Evolutionary conservation across 2,888 invertebrate species (phyloP), one percentile per base, ranked within the genome.

Genomic region (Lithosia quadra): DNA sequence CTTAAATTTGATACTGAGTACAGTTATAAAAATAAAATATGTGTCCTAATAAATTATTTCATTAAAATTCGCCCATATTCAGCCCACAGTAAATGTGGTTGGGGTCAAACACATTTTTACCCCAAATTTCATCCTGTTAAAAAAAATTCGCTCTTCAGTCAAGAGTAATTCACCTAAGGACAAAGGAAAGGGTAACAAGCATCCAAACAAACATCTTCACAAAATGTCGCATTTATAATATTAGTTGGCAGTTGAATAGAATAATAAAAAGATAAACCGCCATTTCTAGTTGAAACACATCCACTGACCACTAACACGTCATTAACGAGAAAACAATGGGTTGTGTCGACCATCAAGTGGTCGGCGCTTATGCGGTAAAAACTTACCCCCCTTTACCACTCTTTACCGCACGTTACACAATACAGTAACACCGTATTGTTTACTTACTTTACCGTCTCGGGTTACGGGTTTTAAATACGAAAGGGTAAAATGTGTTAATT

Each of bases 321-420:
- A 77, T 80, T 80, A 87, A 84, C 78, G 81, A 83, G 81, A 74
- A 84, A 84, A 86, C 82, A 86, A 83, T 80, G 78, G 74, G 63
- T 55, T 36, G 57, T 71, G 74, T 74, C 74, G 63, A 68, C 79
- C 68, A 71, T 65, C 69, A 22, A 64, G 72, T 73, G 73, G 61
- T 76, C 72, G 24, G 34, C 22, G 74, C 72, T 78, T 78, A 74
- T 63, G 58, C 68, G 62, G 64, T 76, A 64, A 76, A 73, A 69
- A 73, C 74, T 76, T 64, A 70, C 63, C 71, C 67, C 63, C 71
- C 34, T 67, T 24, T 55, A 65, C 69, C 62, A 63, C 61, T 56
- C 61, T 65, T 21, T 63, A 67, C 62, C 67, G 33, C 65, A 65
- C 43, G 49, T 65, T 69, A 65, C 43, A 65, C 61, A 68, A 65